These are phyloP conservation scores for Myotis vivesi DNA, from an alignment of 2,797 vertebrate genomes.

Conservation along the genomic window DNA sequence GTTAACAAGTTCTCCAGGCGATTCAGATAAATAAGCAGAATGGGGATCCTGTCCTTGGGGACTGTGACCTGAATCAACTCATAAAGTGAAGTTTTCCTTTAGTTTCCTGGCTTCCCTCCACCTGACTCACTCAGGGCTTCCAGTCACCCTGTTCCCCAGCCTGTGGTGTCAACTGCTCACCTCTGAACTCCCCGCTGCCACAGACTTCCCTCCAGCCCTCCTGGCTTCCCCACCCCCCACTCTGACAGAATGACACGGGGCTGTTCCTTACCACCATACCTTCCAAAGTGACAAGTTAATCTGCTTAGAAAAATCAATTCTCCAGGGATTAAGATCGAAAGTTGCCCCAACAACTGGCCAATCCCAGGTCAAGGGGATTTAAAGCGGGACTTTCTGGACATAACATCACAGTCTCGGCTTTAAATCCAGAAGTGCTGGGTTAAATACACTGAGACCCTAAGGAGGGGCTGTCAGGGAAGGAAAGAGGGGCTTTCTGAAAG, in stretches of 20 bases:
- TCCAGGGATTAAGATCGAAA: slow-evolving; percentile 29
- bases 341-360: not conserved
- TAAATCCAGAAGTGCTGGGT: not conserved
- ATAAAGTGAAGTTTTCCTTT: not conserved
- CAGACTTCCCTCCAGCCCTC: not conserved
- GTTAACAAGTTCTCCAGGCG: not conserved
- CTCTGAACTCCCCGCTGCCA: not conserved
- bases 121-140: not conserved
- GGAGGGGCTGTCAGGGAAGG: not conserved
- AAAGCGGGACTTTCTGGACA: not conserved
- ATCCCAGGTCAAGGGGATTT: not conserved
- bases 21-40: not conserved
- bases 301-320: slow-evolving; percentile 44
- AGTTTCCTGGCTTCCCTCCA: not conserved
- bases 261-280: not conserved
- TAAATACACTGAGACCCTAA: not conserved
- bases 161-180: rapidly evolving
- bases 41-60: not conserved
- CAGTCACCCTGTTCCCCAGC: not conserved
- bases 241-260: not conserved
- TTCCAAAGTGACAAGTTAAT: slow-evolving; percentile 49
- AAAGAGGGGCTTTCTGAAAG: not conserved
- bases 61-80: not conserved
- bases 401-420: not conserved
- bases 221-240: not conserved